Evolutionary conservation across 2,797 vertebrate genomes (phyloP).

Genomic region (Poecilia gillii): DNA sequence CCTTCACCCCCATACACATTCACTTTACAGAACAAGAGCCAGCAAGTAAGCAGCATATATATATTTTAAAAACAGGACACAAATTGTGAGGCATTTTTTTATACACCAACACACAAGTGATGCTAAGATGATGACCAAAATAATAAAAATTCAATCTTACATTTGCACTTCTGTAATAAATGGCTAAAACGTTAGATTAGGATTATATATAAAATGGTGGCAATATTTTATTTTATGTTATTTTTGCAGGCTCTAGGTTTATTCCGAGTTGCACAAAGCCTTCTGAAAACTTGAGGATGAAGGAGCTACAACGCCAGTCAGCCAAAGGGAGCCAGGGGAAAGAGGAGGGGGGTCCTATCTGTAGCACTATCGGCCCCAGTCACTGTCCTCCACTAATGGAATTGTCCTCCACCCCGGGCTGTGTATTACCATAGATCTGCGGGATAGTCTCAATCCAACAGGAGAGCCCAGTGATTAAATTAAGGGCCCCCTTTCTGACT

Average conservation of each 20-base stretch:
- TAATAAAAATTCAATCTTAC: not conserved
- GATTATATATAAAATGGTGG: conserved; percentile 13
- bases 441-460: conserved; percentile 78
- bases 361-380: conserved; percentile 64
- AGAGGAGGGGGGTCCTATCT: conserved; percentile 58
- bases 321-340: conserved; percentile 54
- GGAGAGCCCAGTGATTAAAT: conserved; percentile 82
- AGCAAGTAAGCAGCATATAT: not conserved
- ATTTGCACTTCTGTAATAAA: not conserved
- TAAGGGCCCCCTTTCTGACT: conserved; percentile 76
- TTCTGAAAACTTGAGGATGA: conserved; percentile 61
- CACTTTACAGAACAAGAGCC: not conserved
- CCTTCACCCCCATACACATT: not conserved
- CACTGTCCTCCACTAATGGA: conserved; percentile 80
- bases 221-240: conserved; percentile 27
- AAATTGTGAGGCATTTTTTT: not conserved
- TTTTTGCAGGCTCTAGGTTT: conserved; percentile 46
- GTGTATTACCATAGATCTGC: conserved; percentile 83
- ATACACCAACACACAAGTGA: not conserved
- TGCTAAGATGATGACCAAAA: not conserved
- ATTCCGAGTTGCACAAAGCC: conserved; percentile 59
- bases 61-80: not conserved
- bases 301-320: conserved; percentile 58
- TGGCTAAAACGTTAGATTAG: not conserved
- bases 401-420: conserved; percentile 78